Evolutionary conservation across 2,888 invertebrate genomes (phyloP).

Genomic region (Ischnus inquisitorius): DNA sequence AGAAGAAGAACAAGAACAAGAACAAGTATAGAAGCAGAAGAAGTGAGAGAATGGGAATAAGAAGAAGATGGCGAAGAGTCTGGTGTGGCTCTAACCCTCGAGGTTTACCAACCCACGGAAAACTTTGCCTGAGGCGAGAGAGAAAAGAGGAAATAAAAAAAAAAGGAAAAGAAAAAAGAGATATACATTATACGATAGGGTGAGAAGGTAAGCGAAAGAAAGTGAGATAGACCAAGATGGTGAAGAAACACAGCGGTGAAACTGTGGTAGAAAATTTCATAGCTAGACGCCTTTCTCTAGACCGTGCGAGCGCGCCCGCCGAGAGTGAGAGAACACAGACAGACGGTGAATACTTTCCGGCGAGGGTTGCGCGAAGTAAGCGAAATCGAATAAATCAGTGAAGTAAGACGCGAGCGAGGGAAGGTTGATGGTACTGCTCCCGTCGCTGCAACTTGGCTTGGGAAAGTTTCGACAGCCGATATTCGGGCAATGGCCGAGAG

Average conservation of each 20-base stretch:
- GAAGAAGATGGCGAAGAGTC: constrained; percentile 32
- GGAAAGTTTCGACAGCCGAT: constrained; percentile 69
- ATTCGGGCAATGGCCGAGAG: constrained; percentile 61
- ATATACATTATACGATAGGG: constrained; percentile 8
- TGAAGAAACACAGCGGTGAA: constrained; percentile 4
- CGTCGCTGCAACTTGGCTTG: not conserved
- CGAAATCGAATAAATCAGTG: constrained; percentile 71
- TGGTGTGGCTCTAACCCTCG: constrained; percentile 19
- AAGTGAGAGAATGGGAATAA: constrained; percentile 36
- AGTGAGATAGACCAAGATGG: not conserved
- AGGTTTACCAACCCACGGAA: constrained; percentile 35
- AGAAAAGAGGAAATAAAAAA: constrained; percentile 1
- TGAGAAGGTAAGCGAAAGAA: not conserved
- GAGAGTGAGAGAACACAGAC: constrained; percentile 21
- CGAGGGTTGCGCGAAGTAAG: constrained; percentile 1
- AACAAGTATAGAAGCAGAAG: constrained; percentile 50
- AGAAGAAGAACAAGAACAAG: constrained; percentile 56
- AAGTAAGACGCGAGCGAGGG: constrained; percentile 40
- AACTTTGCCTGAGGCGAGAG: constrained; percentile 25
- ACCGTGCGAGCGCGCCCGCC: not conserved
- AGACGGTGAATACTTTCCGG: constrained; percentile 28
- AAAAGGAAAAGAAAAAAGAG: not conserved
- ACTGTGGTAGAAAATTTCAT: constrained; percentile 36
- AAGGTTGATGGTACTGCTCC: constrained; percentile 23
- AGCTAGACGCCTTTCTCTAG: constrained; percentile 18